phyloP scores from a whole-genome alignment of 2,888 invertebrate genomes.

The Periphyllus acericola region DNA sequence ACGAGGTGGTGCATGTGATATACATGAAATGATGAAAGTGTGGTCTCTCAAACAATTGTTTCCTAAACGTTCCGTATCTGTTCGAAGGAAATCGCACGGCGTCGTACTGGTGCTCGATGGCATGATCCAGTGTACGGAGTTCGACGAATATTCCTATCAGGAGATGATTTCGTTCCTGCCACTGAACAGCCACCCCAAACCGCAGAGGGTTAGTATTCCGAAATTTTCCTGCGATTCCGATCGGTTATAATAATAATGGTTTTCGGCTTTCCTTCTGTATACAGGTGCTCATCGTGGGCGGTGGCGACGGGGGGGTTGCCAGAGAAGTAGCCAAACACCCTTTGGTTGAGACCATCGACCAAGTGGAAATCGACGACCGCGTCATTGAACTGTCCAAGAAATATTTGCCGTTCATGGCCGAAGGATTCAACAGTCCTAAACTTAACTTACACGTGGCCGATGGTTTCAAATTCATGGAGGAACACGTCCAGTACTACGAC shows the following conservation, averaged over 20 bases:
- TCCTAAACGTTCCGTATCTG: background rate
- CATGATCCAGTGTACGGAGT: constrained; percentile 95
- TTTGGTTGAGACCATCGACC: constrained; percentile 82
- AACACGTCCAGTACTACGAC: constrained; percentile 87
- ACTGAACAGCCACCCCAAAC: constrained; percentile 88
- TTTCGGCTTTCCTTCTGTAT: background rate
- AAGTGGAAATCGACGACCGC: constrained; percentile 93
- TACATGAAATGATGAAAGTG: too few species aligned
- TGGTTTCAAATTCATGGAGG: constrained; percentile 93
- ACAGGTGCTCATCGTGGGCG: constrained; percentile 91
- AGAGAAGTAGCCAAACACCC: constrained; percentile 95
- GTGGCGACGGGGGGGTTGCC: constrained; percentile 97
- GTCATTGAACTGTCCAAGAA: constrained; percentile 91
- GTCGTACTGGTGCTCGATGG: constrained; percentile 91
- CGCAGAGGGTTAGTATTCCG: constrained; percentile 75
- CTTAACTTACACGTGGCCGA: constrained; percentile 87
- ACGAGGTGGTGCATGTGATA: too few species aligned
- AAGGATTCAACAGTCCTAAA: constrained; percentile 85
- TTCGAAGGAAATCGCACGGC: constrained; percentile 79
- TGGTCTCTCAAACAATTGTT: too few species aligned
- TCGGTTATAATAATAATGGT: background rate
- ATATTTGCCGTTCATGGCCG: constrained; percentile 90
- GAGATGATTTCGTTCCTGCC: constrained; percentile 98
- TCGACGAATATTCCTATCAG: constrained; percentile 97
- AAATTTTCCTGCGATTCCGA: background rate